Conservation (phyloP, 2,113 vertebrate genomes). For the Pseudopodoces humilis region DNA sequence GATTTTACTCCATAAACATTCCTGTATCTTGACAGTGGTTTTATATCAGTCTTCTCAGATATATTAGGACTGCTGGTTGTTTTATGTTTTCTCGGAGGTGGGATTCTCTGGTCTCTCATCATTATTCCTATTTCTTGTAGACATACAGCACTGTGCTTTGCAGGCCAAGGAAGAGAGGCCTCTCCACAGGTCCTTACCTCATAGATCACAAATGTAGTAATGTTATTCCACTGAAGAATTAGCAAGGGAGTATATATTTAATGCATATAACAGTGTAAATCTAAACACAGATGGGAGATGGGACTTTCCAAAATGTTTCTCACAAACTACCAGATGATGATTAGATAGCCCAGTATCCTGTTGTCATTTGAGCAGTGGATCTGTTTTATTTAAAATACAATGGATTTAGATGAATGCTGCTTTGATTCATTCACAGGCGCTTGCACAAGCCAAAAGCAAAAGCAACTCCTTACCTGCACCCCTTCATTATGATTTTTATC, state of each 20-base stretch:
- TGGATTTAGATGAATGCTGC: not conserved
- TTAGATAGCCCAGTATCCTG: not conserved
- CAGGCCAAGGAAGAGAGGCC: not conserved
- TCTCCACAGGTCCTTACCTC: not conserved
- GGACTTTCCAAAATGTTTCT: not conserved
- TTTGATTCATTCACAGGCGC: not conserved
- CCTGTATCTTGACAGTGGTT: not conserved
- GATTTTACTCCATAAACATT: not conserved
- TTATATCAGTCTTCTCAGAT: not conserved
- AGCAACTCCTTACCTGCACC: not conserved
- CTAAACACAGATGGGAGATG: not conserved
- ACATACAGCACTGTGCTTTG: not conserved
- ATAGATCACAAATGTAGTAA: not conserved
- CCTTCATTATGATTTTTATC: not conserved
- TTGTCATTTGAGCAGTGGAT: not conserved
- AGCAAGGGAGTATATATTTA: not conserved
- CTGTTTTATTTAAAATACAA: not conserved
- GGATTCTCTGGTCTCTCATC: not conserved
- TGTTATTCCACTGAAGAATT: not conserved
- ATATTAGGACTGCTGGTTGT: not conserved
- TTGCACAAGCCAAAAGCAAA: not conserved
- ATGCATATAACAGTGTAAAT: not conserved
- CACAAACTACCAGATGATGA: not conserved
- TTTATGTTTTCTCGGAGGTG: not conserved
- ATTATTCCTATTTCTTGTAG: not conserved